Base-by-base conservation (phyloP, 2,113 vertebrate species). In the Ctenomys sociabilis region DNA sequence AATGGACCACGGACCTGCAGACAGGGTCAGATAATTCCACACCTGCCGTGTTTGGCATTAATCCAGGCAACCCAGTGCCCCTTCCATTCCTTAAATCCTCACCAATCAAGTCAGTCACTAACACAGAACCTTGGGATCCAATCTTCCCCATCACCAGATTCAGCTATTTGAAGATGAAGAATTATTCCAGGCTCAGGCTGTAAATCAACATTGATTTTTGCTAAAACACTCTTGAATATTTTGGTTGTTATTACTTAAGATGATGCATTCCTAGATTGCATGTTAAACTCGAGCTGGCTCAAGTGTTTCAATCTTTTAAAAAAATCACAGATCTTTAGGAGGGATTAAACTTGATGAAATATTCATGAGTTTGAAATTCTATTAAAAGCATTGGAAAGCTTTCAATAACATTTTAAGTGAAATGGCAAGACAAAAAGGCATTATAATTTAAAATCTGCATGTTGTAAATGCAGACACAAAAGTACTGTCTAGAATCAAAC, bases 1-100 rank as follows among this genome's bases (percentile, higher is more conserved):
- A 64, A 4, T 1, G 35, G 32, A 30, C 0, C 14, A 37, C 24
- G 28, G 0, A 4, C 35, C 26, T 52, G 37, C 0, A 0, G 61
- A 37, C 54, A 45, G 28, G 32, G 70, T 63, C 92, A 45, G 81
- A 61, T 64, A 9, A 10, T 24, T 61, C 35, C 12, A 22, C 37
- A 19, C 70, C 63, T 40, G 83, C 22, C 17, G 0, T 6, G 45
- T 40, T 35, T 3, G 0, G n/a, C n/a, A 70, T 17, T 35, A 17
- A 17, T 73, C 57, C 61, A 4, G 78, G 32, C 40, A 40, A 37
- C 63, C 52, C 6, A 0, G 0, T 5, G 83, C 1, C 5, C 32
- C 54, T 72, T 30, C 0, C 4, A 28, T 0, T 24, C 2, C 17
- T 22, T 22, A 37, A 1, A 3, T 19, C 66, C 40, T 75, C 59